Base-by-base conservation (phyloP, 2,797 vertebrate genomes). In the Enteromius afrohamiltoni region DNA sequence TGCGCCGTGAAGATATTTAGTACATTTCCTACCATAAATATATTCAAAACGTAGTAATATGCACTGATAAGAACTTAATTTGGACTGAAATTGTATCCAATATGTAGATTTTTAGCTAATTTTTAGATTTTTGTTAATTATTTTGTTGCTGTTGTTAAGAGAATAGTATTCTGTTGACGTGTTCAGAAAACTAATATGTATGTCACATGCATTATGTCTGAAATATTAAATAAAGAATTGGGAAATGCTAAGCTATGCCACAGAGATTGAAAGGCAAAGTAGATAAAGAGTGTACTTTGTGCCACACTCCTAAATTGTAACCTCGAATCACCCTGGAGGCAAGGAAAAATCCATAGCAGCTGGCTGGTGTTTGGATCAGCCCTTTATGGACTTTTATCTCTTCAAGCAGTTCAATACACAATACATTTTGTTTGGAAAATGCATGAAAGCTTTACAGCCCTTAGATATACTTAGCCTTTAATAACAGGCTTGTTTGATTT, bases 301-400 rank as follows among this genome's bases (percentile, higher is more conserved):
- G 49, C 45, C 16, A 53, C 34, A 45, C 79, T 76, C 16, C 47
- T 34, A 70, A 80, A 80, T 37, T 58, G 65, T 70, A 58, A 68
- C 60, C 68, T 75, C 62, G 13, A 29, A 67, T 84, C n/a, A 49
- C 73, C 75, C 82, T 64, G 26, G 62, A 60, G 65, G 68, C 73
- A 64, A 73, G 74, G 65, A 75, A 78, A 85, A 81, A 87, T 73
- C 68, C 69, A 77, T 77, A 73, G 29, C 11, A 49, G 40, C 76
- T 79, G 77, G 42, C 77, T 79, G 79, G 64, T 85, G 29, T 21
- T 53, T 51, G 73, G n/a, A 75, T 73, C 74, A 69, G 60, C 3
- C 70, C 21, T 85, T 85, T 80, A 85, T 85, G 77, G 70, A 64
- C 70, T 45, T 34, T 77, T 86, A 79, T 73, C 83, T 71, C 67